Percentiles rank a stretch among this genome's conserved stretches.
Evolutionary conservation across 2,797 vertebrate genomes (phyloP).

Genomic region (Pantherophis alleghaniensis): DNA sequence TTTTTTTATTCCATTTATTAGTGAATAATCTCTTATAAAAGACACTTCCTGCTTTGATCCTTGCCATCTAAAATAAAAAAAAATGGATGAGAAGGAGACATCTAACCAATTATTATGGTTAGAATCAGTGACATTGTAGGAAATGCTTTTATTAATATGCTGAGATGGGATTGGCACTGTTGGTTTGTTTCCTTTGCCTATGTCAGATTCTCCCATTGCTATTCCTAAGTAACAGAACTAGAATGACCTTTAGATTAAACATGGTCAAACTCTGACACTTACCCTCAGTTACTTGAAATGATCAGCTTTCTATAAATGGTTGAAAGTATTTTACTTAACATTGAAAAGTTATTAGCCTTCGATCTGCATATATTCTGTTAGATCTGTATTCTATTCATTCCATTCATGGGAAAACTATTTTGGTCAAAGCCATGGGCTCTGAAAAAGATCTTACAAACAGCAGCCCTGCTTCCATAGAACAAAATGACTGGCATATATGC

Average conservation of each 20-base stretch:
- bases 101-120: background rate
- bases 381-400: background rate
- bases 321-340: background rate
- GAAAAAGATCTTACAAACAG: background rate
- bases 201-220: background rate
- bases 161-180: background rate
- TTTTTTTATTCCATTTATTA: background rate
- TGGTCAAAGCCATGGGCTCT: background rate
- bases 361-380: background rate
- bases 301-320: background rate
- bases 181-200: background rate
- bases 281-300: background rate
- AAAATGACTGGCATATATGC: background rate
- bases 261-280: background rate
- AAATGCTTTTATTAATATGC: background rate
- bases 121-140: background rate
- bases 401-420: background rate
- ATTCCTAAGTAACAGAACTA: background rate
- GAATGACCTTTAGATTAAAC: background rate
- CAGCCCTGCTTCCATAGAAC: background rate
- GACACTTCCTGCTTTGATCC: background rate
- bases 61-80: background rate
- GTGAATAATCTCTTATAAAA: background rate
- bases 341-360: background rate
- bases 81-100: background rate